Conservation (phyloP, 1,140 invertebrate species). For the Pissodes strobi region DNA sequence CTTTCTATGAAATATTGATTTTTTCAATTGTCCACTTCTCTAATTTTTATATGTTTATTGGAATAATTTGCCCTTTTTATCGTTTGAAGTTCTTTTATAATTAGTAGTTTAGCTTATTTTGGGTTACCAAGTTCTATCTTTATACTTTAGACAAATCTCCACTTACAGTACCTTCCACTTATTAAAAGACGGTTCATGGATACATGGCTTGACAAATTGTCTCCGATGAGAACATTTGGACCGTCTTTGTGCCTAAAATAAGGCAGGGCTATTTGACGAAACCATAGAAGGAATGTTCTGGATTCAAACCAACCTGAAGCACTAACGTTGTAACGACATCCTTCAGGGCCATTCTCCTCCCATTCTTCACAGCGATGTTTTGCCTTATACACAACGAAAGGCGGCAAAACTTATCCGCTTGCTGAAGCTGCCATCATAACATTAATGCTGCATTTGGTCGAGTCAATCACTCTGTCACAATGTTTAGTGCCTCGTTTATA, state of each 20-base stretch:
- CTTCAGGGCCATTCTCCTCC: neutral
- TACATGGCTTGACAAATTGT: slow-evolving; percentile 16
- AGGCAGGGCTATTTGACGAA: neutral
- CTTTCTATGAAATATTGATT: no score
- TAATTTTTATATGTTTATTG: no score
- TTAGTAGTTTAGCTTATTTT: no score
- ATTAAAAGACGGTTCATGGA: no score
- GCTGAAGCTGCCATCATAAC: slow-evolving; percentile 8
- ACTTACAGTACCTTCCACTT: no score
- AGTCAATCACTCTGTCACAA: slow-evolving; percentile 4
- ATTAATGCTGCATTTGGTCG: neutral
- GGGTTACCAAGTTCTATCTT: no score
- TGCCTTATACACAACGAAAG: neutral
- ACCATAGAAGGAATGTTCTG: no score
- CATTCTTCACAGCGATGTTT: neutral
- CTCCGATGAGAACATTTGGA: slow-evolving; percentile 1
- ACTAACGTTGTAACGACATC: neutral
- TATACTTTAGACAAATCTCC: no score
- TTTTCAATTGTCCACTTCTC: no score
- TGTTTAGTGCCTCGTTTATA: neutral
- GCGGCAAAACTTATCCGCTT: neutral
- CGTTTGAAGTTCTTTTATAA: no score
- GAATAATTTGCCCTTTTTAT: no score
- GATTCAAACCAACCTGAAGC: neutral
- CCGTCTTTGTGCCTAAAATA: neutral